Evolutionary conservation across 1,140 invertebrate genomes (phyloP), one percentile per base, ranked within the genome.

Genomic region (Rhyacophila brunnea): DNA sequence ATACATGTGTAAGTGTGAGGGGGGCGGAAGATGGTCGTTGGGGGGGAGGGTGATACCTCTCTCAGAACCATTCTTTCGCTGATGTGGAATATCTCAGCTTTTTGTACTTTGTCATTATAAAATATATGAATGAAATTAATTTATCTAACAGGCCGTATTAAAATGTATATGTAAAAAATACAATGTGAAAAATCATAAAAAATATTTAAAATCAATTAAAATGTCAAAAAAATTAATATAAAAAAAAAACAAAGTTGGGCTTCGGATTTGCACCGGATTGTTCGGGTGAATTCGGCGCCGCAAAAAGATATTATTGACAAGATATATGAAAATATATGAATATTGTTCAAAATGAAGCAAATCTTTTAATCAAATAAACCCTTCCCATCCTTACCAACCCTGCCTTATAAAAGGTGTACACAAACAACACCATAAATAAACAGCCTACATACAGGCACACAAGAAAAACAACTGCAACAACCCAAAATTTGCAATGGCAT

Each of bases 31-130:
- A 15, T 28, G 34, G 18, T 20, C 48, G 15, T 38, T 34, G 36
- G 48, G 34, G 48, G 15, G 36, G 36, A 20, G 34, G 48, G 36
- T 34, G 34, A 6, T 18, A 13, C 40, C 32, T 15, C 19, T 49
- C 11, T 19, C 17, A 20, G 14, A 15, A 10, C 6, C 35, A 2
- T 13, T 18, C 9, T 2, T 35, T 38, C 14, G 11, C 14, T 28
- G 35, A 15, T 28, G 18, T 14, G 48, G 56, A 50, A 51, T 44
- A 51, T 58, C 38, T 58, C 56, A 58, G 56, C 56, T 58, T 58
- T 57, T 58, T 58, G 56, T 58, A 58, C 47, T 58, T 49, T 51
- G 47, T 58, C 54, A 48, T 48, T 47, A n/a, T 19, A 15, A 46
- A 46, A 40, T 40, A 13, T 40, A 40, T 40, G 38, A 40, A 40